Percentiles rank a stretch among this genome's conserved stretches.
Conservation (phyloP, 1,140 invertebrate genomes). For the Aphidius gifuensis region DNA sequence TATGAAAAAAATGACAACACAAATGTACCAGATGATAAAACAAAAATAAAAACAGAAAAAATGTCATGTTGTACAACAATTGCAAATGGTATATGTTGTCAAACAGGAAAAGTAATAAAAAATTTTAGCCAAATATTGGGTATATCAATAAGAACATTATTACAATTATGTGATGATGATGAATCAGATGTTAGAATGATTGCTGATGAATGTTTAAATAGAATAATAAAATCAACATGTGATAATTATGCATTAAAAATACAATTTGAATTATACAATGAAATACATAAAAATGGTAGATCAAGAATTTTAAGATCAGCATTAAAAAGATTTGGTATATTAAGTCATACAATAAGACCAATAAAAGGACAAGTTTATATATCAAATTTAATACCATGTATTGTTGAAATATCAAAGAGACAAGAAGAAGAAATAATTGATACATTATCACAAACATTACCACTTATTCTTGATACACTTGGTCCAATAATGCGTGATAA, state of each 20-base stretch:
- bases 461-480: conserved; percentile 67
- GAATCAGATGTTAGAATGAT: conserved; percentile 76
- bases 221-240: conserved; percentile 67
- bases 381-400: conserved; percentile 68
- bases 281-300: conserved; percentile 75
- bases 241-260: conserved; percentile 69
- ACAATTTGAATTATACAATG: conserved; percentile 76
- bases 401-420: conserved; percentile 65
- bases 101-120: conserved; percentile 51
- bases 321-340: conserved; percentile 70
- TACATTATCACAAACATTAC: conserved; percentile 65
- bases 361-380: conserved; percentile 76
- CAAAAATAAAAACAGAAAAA: conserved; percentile 67
- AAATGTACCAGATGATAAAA: too few species aligned
- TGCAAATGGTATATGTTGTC: conserved; percentile 65
- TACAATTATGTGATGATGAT: conserved; percentile 70
- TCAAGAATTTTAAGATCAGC: conserved; percentile 68
- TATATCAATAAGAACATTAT: conserved; percentile 68
- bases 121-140: conserved; percentile 70
- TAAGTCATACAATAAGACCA: conserved; percentile 67
- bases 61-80: conserved; percentile 66
- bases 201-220: conserved; percentile 77
- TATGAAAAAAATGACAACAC: too few species aligned
- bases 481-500: conserved; percentile 73
- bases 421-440: conserved; percentile 73